Conservation (phyloP, 2,888 invertebrate species). For the Eupithecia inturbata region DNA sequence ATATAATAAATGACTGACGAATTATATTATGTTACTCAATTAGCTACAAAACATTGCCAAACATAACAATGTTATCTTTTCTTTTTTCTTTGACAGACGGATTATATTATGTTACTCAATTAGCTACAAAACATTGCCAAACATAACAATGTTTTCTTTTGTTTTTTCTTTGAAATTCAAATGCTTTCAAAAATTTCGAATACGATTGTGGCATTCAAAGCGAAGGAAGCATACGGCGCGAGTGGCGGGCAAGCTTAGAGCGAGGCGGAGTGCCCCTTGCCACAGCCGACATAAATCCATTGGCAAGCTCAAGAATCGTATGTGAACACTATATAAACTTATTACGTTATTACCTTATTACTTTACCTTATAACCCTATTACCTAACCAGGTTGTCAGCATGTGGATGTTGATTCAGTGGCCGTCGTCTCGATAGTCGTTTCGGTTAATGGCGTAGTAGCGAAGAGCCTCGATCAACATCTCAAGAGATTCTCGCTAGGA, state of each 20-base stretch:
- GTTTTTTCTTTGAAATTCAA: conserved; percentile 28
- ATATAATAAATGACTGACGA: not conserved
- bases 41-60: not conserved
- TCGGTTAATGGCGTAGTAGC: no score
- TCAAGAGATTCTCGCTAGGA: no score
- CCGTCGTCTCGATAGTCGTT: no score
- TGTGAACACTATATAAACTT: no score
- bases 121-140: not conserved
- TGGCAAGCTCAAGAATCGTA: conserved; percentile 18
- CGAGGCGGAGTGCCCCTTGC: conserved; percentile 24
- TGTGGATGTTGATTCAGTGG: no score
- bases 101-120: not conserved
- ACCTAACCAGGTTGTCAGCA: no score
- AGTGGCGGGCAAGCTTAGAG: conserved; percentile 26
- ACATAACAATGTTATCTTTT: conserved; percentile 3
- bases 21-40: not conserved
- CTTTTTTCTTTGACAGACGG: conserved; percentile 24
- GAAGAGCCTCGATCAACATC: no score
- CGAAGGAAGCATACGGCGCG: conserved; percentile 27
- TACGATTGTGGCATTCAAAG: conserved; percentile 32
- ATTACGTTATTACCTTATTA: no score
- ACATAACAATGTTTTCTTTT: conserved; percentile 2
- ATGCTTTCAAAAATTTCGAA: conserved; percentile 30
- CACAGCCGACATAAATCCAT: conserved; percentile 25
- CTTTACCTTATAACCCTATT: no score